phyloP scores from a whole-genome alignment of 2,113 vertebrate genomes.

The Struthidea cinerea region DNA sequence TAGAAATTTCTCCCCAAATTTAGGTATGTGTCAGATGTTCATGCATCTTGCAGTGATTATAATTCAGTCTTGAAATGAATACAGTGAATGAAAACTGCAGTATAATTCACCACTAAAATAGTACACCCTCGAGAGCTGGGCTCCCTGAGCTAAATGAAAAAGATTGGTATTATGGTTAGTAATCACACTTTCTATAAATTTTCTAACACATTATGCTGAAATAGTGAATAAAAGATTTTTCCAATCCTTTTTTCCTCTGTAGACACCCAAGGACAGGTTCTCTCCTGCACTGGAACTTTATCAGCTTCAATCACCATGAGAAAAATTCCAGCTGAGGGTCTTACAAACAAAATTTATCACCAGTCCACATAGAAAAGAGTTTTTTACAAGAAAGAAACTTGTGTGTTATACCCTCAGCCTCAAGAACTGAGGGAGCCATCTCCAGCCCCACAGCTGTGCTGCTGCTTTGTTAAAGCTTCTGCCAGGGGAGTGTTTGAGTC shows the following conservation, averaged over 20 bases:
- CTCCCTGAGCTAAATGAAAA: neutral
- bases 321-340: neutral
- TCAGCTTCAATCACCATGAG: neutral
- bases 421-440: neutral
- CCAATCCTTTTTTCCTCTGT: neutral
- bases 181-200: neutral
- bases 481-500: neutral
- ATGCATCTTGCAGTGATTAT: neutral
- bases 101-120: neutral
- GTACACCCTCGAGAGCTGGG: neutral
- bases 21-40: neutral
- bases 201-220: neutral
- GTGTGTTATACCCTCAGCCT: neutral
- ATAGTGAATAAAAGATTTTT: neutral
- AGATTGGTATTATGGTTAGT: neutral
- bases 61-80: constrained; percentile 1
- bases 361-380: accelerated
- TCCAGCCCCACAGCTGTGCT: neutral
- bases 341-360: neutral
- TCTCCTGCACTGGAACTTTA: neutral
- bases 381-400: neutral
- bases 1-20: neutral
- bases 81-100: neutral
- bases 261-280: neutral
- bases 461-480: neutral